Evolutionary conservation across 2,113 vertebrate species (phyloP), one percentile per base, ranked within the genome.

Genomic region (Orcinus orca): DNA sequence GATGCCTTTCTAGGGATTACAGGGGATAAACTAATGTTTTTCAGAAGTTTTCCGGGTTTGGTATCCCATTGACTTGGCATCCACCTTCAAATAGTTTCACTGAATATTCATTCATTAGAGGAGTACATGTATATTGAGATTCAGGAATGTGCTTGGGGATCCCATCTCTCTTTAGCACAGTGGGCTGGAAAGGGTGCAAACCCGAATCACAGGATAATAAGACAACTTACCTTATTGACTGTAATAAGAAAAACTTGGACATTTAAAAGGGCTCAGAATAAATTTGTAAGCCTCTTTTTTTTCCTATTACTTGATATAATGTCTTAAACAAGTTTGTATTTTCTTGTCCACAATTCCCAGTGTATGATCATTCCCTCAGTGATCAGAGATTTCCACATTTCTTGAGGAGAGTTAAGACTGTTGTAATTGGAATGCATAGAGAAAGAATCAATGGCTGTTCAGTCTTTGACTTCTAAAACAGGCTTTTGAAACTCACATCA

Each of bases 401-500:
- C 41, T 93, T n/a, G 33, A 92, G 33, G 10, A 88, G 33, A 88
- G 58, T 58, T 95, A 68, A 74, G 65, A 88, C 63, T 60, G 53
- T 71, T 84, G 82, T 38, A 60, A 83, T 44, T 70, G 60, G 18
- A 76, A 55, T 60, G 18, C n/a, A 93, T 70, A 58, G 25, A 90
- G 20, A 87, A 88, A 76, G 47, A 81, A 89, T 79, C 85, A 95
- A 53, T 73, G 70, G 33, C 10, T 60, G 33, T 73, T 89, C 21
- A 41, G 55, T 14, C 87, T 93, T 91, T 95, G 33, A 91, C 60
- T 91, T 96, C 31, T 29, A 63, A 81, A 91, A 60, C 26, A n/a
- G 44, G n/a, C 33, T 81, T 62, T 81, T 93, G 26, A 96, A 93
- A 92, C 31, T 50, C 67, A 96, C 26, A 86, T 53, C 33, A 94